Evolutionary conservation across 2,797 vertebrate species (phyloP).

Genomic region (Neosilurus mollespiculum): DNA sequence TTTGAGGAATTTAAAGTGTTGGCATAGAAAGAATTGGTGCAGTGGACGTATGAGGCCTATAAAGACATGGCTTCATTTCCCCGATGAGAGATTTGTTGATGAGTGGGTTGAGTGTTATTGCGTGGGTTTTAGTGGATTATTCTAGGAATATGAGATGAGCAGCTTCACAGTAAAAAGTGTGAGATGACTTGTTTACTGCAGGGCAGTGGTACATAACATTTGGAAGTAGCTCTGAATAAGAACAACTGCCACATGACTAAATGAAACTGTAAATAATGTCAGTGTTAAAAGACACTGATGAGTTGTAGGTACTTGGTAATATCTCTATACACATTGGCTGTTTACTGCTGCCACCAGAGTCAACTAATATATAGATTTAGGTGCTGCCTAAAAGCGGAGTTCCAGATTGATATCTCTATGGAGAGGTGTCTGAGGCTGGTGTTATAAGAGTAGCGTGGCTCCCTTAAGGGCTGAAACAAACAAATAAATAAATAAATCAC

Average conservation of each 20-base stretch:
- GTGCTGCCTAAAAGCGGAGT: too few species aligned
- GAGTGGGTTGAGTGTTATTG: conserved; percentile 25
- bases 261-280: conserved; percentile 15
- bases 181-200: conserved; percentile 18
- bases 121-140: conserved; percentile 20
- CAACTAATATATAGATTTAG: conserved; percentile 7
- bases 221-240: conserved; percentile 10
- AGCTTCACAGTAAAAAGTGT: conserved; percentile 16
- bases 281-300: conserved; percentile 10
- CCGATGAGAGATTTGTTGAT: conserved; percentile 8
- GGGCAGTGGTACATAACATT: conserved; percentile 2
- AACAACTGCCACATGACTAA: conserved; percentile 3
- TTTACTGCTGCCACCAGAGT: conserved; percentile 9
- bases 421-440: too few species aligned
- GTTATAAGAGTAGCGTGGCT: too few species aligned
- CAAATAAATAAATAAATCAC: too few species aligned
- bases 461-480: too few species aligned
- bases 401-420: too few species aligned
- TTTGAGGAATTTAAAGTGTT: neutral
- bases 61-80: conserved; percentile 1
- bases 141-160: conserved; percentile 22
- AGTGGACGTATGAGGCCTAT: conserved; percentile 5
- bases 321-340: conserved; percentile 36
- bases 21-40: neutral
- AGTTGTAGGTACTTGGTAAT: conserved; percentile 34